A percentile compares a stretch with the other conserved stretches of the same genome.
These are phyloP conservation scores for Diorhabda elongata DNA, from an alignment of 1,140 invertebrate species.

Conservation along the genomic window DNA sequence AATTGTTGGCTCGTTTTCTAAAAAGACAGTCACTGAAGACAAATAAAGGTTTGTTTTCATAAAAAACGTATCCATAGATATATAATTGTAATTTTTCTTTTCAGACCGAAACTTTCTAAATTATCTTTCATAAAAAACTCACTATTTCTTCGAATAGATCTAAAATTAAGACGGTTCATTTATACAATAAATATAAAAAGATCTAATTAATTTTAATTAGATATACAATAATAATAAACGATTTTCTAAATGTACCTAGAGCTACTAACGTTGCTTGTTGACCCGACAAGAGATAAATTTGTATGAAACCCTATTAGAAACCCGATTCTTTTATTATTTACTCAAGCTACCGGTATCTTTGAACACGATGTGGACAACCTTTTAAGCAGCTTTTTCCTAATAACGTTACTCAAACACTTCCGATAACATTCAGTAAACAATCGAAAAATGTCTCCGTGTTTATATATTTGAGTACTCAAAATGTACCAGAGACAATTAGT, in stretches of 20 bases:
- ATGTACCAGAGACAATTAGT: conserved; percentile 6
- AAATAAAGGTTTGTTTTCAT: too few species aligned
- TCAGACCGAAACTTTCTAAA: too few species aligned
- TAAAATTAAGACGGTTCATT: too few species aligned
- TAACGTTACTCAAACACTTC: conserved; percentile 15
- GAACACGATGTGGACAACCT: conserved; percentile 8
- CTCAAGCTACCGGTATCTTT: conserved; percentile 14
- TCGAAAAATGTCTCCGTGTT: background rate
- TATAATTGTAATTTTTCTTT: too few species aligned
- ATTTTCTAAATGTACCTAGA: conserved; percentile 16
- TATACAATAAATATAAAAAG: too few species aligned
- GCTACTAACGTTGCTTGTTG: background rate
- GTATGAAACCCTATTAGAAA: conserved; percentile 13
- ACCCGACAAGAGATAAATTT: conserved; percentile 12
- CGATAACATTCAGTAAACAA: background rate
- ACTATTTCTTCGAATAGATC: too few species aligned
- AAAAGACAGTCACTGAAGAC: too few species aligned
- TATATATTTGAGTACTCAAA: conserved; percentile 11
- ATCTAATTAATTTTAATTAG: too few species aligned
- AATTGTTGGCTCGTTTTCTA: too few species aligned
- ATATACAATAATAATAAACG: background rate
- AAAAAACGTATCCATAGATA: too few species aligned
- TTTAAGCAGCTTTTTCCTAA: conserved; percentile 14
- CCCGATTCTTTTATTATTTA: conserved; percentile 9
- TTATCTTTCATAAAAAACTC: too few species aligned